Evolutionary conservation across 1,140 invertebrate species (phyloP).

Genomic region (Myzus persicae): DNA sequence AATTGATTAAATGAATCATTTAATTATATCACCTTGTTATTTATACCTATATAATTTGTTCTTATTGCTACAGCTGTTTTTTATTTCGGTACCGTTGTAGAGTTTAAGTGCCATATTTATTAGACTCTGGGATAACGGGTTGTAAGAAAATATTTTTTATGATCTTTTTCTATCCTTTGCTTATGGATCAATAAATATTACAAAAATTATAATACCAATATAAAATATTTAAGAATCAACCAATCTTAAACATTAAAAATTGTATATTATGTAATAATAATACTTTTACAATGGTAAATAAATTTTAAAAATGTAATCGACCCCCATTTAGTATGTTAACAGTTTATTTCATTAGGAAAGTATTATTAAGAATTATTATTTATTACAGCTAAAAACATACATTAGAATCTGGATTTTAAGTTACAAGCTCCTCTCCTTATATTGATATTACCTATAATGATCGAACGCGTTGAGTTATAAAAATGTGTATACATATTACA

Average conservation of each 20-base stretch:
- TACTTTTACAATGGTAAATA: no score
- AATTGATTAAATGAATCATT: not conserved
- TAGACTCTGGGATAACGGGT: no score
- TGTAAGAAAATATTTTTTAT: not conserved
- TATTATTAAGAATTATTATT: no score
- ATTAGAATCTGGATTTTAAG: not conserved
- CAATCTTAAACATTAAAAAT: no score
- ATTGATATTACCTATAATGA: not conserved
- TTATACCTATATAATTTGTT: not conserved
- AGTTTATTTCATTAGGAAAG: no score
- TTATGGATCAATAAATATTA: no score
- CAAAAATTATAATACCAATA: no score
- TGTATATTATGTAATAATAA: no score
- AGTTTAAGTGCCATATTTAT: not conserved
- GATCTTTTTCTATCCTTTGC: not conserved
- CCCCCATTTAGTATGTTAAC: not conserved
- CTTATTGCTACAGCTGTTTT: not conserved
- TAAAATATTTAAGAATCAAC: not conserved
- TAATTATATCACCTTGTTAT: not conserved
- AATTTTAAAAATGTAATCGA: not conserved
- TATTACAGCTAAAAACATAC: not conserved
- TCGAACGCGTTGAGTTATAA: not conserved
- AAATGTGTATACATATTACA: not conserved
- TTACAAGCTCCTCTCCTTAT: not conserved
- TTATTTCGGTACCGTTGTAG: not conserved